Conservation (phyloP, 2,797 vertebrate species). For the Sciurus carolinensis region DNA sequence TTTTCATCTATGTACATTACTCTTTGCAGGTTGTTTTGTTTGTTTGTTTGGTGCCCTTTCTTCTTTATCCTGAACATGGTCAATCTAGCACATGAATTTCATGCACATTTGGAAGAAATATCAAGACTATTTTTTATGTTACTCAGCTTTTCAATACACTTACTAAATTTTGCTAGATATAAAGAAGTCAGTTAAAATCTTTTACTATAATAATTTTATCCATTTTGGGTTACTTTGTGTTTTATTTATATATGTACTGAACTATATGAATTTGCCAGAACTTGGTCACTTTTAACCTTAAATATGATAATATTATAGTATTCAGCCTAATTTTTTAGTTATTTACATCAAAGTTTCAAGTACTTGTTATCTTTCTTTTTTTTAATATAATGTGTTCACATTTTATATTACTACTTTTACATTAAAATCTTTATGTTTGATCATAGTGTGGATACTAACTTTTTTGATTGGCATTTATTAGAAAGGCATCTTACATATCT, state of each 20-base stretch:
- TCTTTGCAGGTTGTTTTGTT: background rate
- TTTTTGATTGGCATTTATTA: background rate
- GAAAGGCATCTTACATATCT: background rate
- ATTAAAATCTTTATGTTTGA: background rate
- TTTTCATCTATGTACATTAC: background rate
- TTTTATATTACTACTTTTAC: background rate
- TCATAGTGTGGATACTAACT: background rate
- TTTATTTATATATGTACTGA: background rate
- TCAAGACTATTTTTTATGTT: background rate
- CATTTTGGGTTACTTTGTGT: background rate
- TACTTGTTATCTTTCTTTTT: constrained; percentile 9
- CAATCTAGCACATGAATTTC: background rate
- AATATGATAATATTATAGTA: background rate
- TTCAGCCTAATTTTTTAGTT: background rate
- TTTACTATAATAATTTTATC: background rate
- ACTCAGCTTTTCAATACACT: background rate
- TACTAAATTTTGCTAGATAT: background rate
- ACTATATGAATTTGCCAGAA: background rate
- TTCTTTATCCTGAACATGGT: background rate
- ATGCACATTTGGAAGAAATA: background rate
- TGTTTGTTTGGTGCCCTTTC: background rate
- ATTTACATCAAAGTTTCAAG: background rate
- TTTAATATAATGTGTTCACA: background rate
- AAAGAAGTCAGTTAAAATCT: background rate
- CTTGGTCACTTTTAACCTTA: background rate